Evolutionary conservation across 2,888 invertebrate species (phyloP), one percentile per base, ranked within the genome.

Genomic region (Electrophaes corylata): DNA sequence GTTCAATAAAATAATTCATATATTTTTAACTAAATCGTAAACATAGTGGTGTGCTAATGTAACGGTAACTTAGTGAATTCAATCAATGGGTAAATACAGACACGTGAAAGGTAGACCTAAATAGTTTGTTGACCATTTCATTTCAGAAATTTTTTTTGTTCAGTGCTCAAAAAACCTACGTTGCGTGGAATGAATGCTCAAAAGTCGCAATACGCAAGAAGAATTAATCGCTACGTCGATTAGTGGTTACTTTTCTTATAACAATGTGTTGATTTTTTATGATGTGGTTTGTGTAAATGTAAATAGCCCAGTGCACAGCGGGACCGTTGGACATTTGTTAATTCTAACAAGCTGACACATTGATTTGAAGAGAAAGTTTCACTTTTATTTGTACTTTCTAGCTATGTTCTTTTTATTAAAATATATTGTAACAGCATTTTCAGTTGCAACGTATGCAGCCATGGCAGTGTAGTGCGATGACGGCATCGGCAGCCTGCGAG

Each of bases 381-480:
- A n/a, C 11, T 33, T 18, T 41, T 11, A 1, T 43, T 41, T 20
- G n/a, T 33, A 1, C 19, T 19, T 33, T 16, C n/a, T n/a, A n/a
- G n/a, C n/a, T 23, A 10, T 29, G 26, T 10, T 48, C 18, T 33
- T 55, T 55, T 26, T 48, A 33, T 18, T 16, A 46, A 20, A 31
- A 14, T 39, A n/a, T 8, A 41, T 37, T 11, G 44, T 40, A 39
- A 19, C 39, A 31, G 14, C 48, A 44, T 47, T 31, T 19, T 44
- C 35, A 46, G 45, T 56, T 51, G 64, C 53, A 56, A 43, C 82
- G 83, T 82, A 80, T 75, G 76, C 79, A 80, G 81, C 79, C 50
- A 83, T 79, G 78, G 83, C 79, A 75, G 75, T 76, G 75, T 79
- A 84, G 44, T 80, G 85, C 79, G 85, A 43, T 85, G 88, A 86